These are phyloP conservation scores for Paramormyrops kingsleyae DNA, from an alignment of 2,113 vertebrate genomes.

Conservation along the genomic window DNA sequence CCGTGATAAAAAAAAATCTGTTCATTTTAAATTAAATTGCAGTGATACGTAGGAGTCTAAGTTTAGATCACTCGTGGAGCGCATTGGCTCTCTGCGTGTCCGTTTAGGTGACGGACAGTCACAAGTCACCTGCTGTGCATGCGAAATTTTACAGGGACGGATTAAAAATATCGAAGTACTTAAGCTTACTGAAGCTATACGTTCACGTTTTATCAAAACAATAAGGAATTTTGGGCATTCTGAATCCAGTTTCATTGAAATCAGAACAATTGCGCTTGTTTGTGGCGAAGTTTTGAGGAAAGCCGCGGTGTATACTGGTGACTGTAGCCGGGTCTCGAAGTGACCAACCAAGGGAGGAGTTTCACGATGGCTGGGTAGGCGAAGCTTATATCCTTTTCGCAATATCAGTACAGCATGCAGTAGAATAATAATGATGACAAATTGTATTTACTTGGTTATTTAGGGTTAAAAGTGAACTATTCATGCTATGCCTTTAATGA, in stretches of 20 bases:
- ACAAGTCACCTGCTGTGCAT: background rate
- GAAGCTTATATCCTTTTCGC: background rate
- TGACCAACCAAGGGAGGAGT: background rate
- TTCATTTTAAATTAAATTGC: background rate
- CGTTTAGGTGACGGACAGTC: background rate
- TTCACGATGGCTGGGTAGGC: constrained; percentile 46
- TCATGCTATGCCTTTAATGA: background rate
- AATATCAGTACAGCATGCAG: background rate
- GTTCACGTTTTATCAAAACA: background rate
- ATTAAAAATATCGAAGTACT: background rate
- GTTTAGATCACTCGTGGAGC: background rate
- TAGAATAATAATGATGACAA: background rate
- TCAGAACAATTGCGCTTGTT: background rate
- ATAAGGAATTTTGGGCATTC: background rate
- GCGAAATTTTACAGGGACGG: background rate
- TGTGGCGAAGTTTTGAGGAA: background rate
- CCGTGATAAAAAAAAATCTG: background rate
- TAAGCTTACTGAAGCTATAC: background rate
- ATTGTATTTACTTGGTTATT: background rate
- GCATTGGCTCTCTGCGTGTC: background rate
- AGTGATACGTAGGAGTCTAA: background rate
- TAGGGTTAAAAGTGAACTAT: background rate
- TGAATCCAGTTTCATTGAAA: background rate
- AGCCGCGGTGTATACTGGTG: constrained; percentile 30
- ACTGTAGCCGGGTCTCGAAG: constrained; percentile 15